Base-by-base conservation (phyloP, 2,113 vertebrate genomes). In the Phrynocephalus versicolor region DNA sequence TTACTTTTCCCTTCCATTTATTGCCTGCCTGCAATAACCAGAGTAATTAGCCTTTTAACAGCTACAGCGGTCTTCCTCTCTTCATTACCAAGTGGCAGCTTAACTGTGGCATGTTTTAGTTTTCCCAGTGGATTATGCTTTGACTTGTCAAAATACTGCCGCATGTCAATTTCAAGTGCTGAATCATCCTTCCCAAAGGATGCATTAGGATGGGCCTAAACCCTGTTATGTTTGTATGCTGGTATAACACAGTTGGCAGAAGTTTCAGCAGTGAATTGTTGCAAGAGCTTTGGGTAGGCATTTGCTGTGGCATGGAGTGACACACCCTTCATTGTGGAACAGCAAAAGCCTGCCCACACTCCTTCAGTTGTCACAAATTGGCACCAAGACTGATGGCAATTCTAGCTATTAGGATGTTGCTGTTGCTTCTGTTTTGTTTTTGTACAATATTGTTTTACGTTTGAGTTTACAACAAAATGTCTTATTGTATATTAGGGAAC, bases 81-180 rank as follows among this genome's bases (percentile, higher is more conserved):
- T 35, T 77, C 27, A 25, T 23, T 25, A 27, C 62, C 23, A 25
- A 21, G 23, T 65, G 64, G 19, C 62, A n/a, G n/a, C n/a, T n/a
- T n/a, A n/a, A n/a, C n/a, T n/a, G n/a, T n/a, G n/a, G 0, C 67
- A 51, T 51, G 45, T 51, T 51, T 51, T 2, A 0, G 9, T 12
- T 87, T 55, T 83, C 25, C 33, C 1, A 2, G 25, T 0, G 30
- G 18, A 18, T 41, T 69, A 30, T 12, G 69, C 45, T 51, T 45
- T 51, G 37, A 16, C 65, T 19, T 9, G 18, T 80, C 62, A 27
- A 35, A 27, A 67, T 41, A 72, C 72, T 30, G n/a, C 18, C 16
- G 60, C 10, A 30, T 37, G 62, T 74, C 10, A 58, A 2, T 57
- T 30, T 27, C 1, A 0, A 3, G 62, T 67, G 55, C 58, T 51